Conservation (phyloP, 2,888 invertebrate genomes). For the Tetragonisca angustula region DNA sequence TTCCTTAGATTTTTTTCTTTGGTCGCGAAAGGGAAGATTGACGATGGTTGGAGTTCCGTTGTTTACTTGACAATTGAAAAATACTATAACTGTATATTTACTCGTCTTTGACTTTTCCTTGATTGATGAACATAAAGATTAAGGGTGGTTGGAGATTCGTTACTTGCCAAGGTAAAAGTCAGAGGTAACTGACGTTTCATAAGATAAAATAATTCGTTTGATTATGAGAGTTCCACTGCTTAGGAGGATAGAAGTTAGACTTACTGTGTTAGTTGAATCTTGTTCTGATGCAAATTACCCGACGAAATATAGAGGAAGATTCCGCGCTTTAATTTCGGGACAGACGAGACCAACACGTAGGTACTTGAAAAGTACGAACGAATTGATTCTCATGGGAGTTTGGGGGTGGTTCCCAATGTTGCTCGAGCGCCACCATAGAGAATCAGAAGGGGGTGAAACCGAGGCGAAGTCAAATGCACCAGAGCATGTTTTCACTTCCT, state of each 20-base stretch:
- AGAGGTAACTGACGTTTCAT: too few species aligned
- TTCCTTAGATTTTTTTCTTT: not conserved
- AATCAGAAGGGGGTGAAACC: not conserved
- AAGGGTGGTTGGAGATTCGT: not conserved
- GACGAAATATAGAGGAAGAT: not conserved
- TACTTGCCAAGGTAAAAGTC: too few species aligned
- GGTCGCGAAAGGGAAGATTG: not conserved
- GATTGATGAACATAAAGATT: not conserved
- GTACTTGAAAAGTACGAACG: conserved; percentile 38
- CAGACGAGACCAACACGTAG: not conserved
- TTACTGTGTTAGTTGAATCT: too few species aligned
- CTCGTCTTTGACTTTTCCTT: not conserved
- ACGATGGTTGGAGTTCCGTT: not conserved
- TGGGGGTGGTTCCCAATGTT: conserved; percentile 28
- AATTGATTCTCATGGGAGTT: conserved; percentile 50
- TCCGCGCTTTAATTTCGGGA: conserved; percentile 53
- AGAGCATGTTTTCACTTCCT: conserved; percentile 10
- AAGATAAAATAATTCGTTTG: not conserved
- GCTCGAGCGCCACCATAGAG: conserved; percentile 27
- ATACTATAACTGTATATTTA: not conserved
- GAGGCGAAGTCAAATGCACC: conserved; percentile 36
- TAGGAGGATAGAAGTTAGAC: not conserved
- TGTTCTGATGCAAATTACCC: not conserved
- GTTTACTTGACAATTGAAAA: not conserved
- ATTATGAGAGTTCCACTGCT: not conserved